Conservation (phyloP, 2,113 vertebrate species). For the Pongo abelii region DNA sequence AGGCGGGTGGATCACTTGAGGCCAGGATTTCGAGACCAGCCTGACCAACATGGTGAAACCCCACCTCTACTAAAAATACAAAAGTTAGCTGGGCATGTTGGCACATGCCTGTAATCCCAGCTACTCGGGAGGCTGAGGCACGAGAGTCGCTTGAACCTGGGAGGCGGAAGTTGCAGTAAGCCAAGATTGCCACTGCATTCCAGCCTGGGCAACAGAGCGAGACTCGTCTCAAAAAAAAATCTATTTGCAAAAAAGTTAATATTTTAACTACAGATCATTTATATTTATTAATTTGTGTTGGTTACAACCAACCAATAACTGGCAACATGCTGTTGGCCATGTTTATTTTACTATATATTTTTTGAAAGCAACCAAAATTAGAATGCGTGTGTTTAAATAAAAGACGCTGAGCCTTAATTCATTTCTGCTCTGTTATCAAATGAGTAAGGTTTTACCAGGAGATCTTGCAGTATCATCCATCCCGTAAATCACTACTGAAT, state of each 20-base stretch:
- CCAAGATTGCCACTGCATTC: too few species aligned
- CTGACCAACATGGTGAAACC: too few species aligned
- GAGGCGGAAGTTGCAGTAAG: too few species aligned
- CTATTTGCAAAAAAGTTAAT: not conserved
- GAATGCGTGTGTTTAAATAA: not conserved
- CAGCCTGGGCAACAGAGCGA: too few species aligned
- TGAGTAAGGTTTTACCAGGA: not conserved
- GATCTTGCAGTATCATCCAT: not conserved
- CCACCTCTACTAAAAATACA: too few species aligned
- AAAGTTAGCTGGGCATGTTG: too few species aligned
- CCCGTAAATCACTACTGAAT: not conserved
- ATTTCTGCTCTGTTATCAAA: not conserved
- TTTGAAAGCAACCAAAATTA: not conserved
- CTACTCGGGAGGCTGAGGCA: too few species aligned
- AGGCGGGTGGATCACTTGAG: too few species aligned
- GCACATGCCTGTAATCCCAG: too few species aligned
- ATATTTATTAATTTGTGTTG: not conserved
- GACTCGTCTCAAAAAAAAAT: too few species aligned
- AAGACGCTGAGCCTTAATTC: not conserved
- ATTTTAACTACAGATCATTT: not conserved
- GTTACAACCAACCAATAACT: not conserved
- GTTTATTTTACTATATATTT: not conserved
- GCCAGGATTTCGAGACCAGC: too few species aligned
- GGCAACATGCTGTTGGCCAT: not conserved
- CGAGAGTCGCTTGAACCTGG: too few species aligned